These are phyloP conservation scores for Colistium nudipinnis DNA, from an alignment of 2,113 vertebrate species.

Conservation along the genomic window DNA sequence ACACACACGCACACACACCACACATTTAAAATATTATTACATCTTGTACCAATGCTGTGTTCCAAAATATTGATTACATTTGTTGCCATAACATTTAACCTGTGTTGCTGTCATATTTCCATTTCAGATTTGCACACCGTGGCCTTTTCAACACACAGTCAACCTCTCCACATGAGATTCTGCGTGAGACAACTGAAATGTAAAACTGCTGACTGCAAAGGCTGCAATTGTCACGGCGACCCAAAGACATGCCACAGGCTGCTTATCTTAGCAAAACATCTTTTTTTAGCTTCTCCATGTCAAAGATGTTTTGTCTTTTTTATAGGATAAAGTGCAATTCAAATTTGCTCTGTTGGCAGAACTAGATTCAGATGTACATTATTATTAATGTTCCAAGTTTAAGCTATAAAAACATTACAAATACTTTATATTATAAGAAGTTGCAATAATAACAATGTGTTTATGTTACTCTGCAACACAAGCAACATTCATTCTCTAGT, in stretches of 20 bases:
- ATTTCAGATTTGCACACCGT: slow-evolving; percentile 21
- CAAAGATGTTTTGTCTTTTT: slow-evolving; percentile 1
- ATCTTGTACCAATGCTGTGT: slow-evolving; percentile 51
- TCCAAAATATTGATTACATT: slow-evolving; percentile 69
- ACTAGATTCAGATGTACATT: not conserved
- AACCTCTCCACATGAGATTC: slow-evolving; percentile 18
- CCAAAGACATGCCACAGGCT: slow-evolving; percentile 21
- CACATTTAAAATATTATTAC: slow-evolving; percentile 58
- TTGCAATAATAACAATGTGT: not conserved
- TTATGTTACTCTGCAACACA: not conserved
- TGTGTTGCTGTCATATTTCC: slow-evolving; percentile 40
- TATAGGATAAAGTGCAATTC: not conserved
- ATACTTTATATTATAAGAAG: too few species aligned
- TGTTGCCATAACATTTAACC: slow-evolving; percentile 44
- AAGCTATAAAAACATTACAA: not conserved
- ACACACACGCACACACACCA: slow-evolving; percentile 12
- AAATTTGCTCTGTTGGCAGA: not conserved
- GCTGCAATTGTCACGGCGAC: slow-evolving; percentile 48
- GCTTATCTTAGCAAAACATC: slow-evolving; percentile 17
- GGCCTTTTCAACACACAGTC: slow-evolving; percentile 34
- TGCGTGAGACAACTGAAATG: slow-evolving; percentile 11
- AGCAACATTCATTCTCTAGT: not conserved
- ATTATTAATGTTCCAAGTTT: not conserved
- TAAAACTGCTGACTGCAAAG: slow-evolving; percentile 45
- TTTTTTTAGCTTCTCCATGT: not conserved